phyloP scores from a whole-genome alignment of 2,888 invertebrate species.

The Drosophila aldrichi region DNA sequence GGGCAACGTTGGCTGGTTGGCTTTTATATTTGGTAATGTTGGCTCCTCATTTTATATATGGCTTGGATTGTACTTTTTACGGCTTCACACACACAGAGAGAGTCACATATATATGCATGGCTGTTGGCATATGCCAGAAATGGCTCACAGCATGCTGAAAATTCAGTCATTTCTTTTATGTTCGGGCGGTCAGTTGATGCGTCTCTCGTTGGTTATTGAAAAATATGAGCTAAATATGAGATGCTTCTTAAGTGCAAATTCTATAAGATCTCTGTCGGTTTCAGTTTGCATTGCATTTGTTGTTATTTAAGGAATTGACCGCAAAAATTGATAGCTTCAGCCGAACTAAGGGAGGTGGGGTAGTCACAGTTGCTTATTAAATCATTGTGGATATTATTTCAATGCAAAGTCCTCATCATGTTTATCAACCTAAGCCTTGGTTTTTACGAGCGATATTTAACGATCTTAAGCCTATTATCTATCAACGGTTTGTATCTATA shows the following conservation, averaged over 20 bases:
- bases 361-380: too few relatives aligned
- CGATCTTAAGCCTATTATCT: too few relatives aligned
- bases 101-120: slow-evolving; percentile 18
- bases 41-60: slow-evolving; percentile 45
- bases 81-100: slow-evolving; percentile 15
- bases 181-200: slow-evolving; percentile 40
- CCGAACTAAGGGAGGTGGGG: too few relatives aligned
- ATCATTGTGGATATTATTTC: too few relatives aligned
- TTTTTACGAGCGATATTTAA: too few relatives aligned
- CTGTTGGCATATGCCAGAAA: slow-evolving; percentile 67
- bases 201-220: slow-evolving; percentile 37
- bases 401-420: too few relatives aligned
- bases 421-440: too few relatives aligned
- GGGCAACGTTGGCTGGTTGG: slow-evolving; percentile 57
- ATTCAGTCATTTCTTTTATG: slow-evolving; percentile 56
- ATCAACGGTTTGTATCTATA: too few relatives aligned
- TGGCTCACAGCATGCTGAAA: slow-evolving; percentile 24
- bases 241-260: not conserved
- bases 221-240: slow-evolving; percentile 10
- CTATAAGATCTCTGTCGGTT: not conserved
- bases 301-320: not conserved
- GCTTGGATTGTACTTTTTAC: slow-evolving; percentile 52
- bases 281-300: too few relatives aligned
- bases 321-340: not conserved
- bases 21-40: slow-evolving; percentile 55